Conservation (phyloP, 1,140 invertebrate genomes). For the Pachyrhynchus sulphureomaculatus region DNA sequence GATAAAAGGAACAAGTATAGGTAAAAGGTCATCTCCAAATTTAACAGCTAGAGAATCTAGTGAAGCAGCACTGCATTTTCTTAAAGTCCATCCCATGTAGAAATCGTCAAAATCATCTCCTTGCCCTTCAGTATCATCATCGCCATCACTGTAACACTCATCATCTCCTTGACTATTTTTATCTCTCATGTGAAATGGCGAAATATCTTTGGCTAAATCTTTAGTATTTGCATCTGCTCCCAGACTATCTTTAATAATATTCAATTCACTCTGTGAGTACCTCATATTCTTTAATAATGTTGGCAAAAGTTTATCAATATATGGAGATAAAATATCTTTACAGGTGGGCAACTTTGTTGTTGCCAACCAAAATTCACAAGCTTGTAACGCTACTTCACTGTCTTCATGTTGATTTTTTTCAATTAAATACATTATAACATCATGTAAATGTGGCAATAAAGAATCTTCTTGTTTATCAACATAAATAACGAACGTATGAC, state of each 20-base stretch:
- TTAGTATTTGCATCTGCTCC: conserved; percentile 43
- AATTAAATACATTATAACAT: conserved; percentile 98
- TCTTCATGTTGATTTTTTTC: conserved; percentile 90
- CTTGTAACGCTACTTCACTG: conserved; percentile 92
- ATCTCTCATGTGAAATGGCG: conserved; percentile 40
- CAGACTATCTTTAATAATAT: conserved; percentile 74
- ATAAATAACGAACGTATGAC: conserved; percentile 48
- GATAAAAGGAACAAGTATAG: conserved; percentile 90
- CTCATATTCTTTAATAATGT: conserved; percentile 95
- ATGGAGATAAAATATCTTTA: conserved; percentile 84
- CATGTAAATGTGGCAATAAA: conserved; percentile 84
- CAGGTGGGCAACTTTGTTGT: conserved; percentile 94
- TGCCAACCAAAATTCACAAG: conserved; percentile 98
- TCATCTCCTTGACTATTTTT: conserved; percentile 55
- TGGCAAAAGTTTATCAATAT: conserved; percentile 84
- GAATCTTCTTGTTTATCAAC: conserved; percentile 45
- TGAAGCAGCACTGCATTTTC: conserved; percentile 97
- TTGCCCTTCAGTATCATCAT: conserved; percentile 69
- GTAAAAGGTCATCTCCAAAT: conserved; percentile 91
- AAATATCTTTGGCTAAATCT: conserved; percentile 46
- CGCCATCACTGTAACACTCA: conserved; percentile 53
- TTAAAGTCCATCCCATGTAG: conserved; percentile 94
- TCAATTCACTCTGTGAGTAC: conserved; percentile 96
- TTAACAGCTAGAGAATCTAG: conserved; percentile 96
- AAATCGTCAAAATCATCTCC: conserved; percentile 85